phyloP scores from a whole-genome alignment of 2,888 invertebrate species.

The Laspeyria flexula region DNA sequence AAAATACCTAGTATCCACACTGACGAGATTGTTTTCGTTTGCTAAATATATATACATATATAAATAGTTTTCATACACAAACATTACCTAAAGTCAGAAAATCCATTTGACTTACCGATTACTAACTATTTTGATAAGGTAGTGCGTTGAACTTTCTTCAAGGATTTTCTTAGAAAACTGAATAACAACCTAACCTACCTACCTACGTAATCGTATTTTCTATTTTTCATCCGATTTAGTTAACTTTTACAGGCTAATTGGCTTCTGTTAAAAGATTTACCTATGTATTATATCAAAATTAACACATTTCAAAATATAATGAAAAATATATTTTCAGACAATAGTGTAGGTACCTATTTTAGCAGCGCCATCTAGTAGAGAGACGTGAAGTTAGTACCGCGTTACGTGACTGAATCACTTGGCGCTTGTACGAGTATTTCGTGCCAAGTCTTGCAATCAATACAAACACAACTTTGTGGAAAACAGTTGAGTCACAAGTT shows the following conservation, averaged over 20 bases:
- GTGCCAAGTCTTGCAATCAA: not conserved
- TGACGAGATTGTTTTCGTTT: too few species aligned
- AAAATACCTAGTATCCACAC: too few species aligned
- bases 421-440: not conserved
- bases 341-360: not conserved
- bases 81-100: too few species aligned
- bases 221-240: too few species aligned
- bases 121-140: constrained; percentile 16
- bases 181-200: too few species aligned
- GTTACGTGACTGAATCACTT: not conserved
- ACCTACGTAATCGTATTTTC: too few species aligned
- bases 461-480: constrained; percentile 3
- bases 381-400: constrained; percentile 4
- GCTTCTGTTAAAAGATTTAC: too few species aligned
- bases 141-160: constrained; percentile 12
- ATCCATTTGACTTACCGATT: too few species aligned
- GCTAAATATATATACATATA: not conserved
- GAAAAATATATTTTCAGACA: not conserved
- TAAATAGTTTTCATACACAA: not conserved
- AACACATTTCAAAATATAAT: too few species aligned
- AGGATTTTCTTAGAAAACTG: constrained; percentile 8
- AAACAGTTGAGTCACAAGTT: constrained; percentile 13
- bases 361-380: constrained; percentile 39
- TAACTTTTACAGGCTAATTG: too few species aligned
- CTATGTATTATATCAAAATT: too few species aligned